Percentiles rank a stretch among this genome's conserved stretches.
These are phyloP conservation scores for Teleogryllus occipitalis DNA, from an alignment of 1,140 invertebrate species.

Conservation along the genomic window DNA sequence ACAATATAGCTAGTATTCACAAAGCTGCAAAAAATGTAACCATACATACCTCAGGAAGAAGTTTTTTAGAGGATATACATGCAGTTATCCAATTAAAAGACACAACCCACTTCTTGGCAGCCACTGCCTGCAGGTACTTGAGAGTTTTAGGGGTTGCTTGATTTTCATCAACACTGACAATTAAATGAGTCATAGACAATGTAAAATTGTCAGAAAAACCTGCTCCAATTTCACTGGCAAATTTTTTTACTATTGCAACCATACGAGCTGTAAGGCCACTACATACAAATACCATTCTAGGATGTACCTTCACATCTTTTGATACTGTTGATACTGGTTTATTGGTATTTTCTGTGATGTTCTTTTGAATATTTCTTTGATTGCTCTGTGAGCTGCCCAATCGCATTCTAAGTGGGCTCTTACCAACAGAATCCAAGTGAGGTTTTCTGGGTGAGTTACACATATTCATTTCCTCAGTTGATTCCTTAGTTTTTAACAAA, in stretches of 20 bases:
- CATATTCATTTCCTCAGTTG: too few species aligned
- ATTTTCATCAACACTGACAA: background rate
- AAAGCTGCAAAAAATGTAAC: too few species aligned
- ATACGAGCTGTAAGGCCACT: background rate
- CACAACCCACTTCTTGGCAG: background rate
- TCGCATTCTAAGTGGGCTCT: too few species aligned
- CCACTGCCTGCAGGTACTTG: background rate
- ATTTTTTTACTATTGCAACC: background rate
- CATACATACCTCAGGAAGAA: background rate
- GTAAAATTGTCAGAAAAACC: background rate
- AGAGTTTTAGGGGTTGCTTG: background rate
- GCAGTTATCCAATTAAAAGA: background rate
- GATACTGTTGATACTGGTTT: too few species aligned
- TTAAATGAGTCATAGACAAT: background rate
- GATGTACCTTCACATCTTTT: background rate
- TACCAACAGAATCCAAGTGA: too few species aligned
- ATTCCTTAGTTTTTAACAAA: too few species aligned
- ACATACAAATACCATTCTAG: background rate
- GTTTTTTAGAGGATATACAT: background rate
- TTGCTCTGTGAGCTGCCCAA: too few species aligned
- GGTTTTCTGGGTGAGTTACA: too few species aligned
- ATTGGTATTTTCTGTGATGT: too few species aligned
- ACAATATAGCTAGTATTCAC: too few species aligned
- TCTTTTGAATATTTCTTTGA: too few species aligned
- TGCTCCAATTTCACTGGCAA: background rate